phyloP scores from a whole-genome alignment of 2,797 vertebrate genomes.

The Ptychadena robeensis region DNA sequence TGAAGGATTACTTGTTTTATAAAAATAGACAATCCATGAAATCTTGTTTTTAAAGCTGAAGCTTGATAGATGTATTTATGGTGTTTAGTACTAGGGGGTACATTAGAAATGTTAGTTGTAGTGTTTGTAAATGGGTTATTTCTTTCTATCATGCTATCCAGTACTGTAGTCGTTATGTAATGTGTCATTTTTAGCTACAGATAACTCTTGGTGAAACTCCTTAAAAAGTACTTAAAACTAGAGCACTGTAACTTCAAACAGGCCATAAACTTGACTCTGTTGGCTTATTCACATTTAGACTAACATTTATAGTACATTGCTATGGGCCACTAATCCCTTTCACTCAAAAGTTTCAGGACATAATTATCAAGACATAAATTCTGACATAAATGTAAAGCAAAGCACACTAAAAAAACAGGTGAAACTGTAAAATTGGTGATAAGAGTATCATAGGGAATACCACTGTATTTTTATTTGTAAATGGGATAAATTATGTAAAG shows the following conservation, averaged over 20 bases:
- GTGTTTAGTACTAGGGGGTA: too few relatives aligned
- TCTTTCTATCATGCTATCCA: neutral
- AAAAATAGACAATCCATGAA: too few relatives aligned
- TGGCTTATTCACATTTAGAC: conserved; percentile 6
- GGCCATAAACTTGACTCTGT: conserved; percentile 27
- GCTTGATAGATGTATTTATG: too few relatives aligned
- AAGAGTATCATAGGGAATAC: neutral
- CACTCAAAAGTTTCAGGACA: conserved; percentile 38
- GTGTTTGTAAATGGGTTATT: neutral
- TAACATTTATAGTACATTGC: conserved; percentile 26
- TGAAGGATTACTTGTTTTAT: too few relatives aligned
- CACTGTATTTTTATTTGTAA: conserved; percentile 11
- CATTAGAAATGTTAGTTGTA: too few relatives aligned
- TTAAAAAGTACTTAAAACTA: conserved; percentile 33
- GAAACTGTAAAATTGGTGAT: neutral
- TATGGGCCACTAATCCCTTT: conserved; percentile 38
- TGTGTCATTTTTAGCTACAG: neutral
- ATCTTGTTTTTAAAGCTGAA: too few relatives aligned
- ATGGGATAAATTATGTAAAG: neutral
- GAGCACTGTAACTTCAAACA: conserved; percentile 37
- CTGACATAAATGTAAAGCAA: neutral
- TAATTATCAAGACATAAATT: neutral
- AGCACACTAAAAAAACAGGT: neutral
- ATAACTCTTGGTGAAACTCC: neutral
- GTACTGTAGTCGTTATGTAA: neutral